Percentiles rank a stretch among this genome's conserved stretches.
Evolutionary conservation across 35 echinoderm and acorn worm species (phyloP).

Genomic region (Hemicentrotus pulcherrimus): DNA sequence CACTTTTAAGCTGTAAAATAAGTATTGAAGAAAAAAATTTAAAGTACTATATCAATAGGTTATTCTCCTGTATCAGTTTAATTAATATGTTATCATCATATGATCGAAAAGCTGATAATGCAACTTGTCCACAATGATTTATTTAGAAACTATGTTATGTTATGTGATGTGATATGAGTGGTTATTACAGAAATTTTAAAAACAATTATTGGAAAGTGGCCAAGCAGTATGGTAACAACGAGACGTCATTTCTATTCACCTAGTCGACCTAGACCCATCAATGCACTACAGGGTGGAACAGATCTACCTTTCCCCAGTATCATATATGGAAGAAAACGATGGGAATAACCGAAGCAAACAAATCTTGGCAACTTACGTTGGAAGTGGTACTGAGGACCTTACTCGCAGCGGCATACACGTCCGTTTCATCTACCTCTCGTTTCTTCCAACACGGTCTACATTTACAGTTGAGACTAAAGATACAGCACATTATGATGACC

Average conservation of each 20-base stretch:
- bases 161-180: not conserved
- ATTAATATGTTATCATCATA: not conserved
- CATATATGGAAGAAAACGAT: too few species aligned
- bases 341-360: not conserved
- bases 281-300: too few species aligned
- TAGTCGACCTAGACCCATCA: not conserved
- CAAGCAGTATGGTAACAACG: not conserved
- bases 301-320: not conserved
- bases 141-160: too few species aligned
- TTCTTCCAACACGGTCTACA: not conserved
- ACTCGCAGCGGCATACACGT: not conserved
- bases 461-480: conserved; percentile 40
- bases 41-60: not conserved
- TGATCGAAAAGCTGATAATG: too few species aligned
- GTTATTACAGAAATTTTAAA: not conserved
- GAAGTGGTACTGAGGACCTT: not conserved
- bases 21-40: not conserved
- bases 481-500: conserved; percentile 24
- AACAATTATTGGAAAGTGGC: too few species aligned
- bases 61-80: not conserved
- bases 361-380: not conserved
- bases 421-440: not conserved
- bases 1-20: not conserved
- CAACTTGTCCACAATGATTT: too few species aligned
- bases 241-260: not conserved